phyloP scores from a whole-genome alignment of 2,113 vertebrate genomes.

The Eudorcas thomsonii region DNA sequence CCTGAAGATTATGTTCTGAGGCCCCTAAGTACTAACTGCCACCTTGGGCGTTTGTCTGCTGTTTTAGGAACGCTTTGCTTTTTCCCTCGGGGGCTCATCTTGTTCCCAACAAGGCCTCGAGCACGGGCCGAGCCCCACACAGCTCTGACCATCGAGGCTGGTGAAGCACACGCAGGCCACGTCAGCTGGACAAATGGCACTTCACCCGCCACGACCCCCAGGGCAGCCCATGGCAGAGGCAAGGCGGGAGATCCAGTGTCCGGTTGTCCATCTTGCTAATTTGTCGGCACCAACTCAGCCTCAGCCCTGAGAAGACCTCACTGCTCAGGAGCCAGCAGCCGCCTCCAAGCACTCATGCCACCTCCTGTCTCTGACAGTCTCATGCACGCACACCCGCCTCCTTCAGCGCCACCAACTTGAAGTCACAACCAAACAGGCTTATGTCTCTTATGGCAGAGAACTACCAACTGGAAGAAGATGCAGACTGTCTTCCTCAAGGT shows the following conservation, averaged over 20 bases:
- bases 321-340: not conserved
- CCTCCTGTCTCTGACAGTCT: not conserved
- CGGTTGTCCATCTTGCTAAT: too few relatives aligned
- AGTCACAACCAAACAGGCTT: not conserved
- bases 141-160: not conserved
- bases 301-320: too few relatives aligned
- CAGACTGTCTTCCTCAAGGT: too few relatives aligned
- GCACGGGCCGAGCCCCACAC: not conserved
- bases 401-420: not conserved
- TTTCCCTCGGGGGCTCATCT: not conserved
- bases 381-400: not conserved
- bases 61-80: not conserved
- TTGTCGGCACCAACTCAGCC: too few relatives aligned
- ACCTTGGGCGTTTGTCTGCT: not conserved
- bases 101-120: not conserved
- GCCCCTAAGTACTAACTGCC: not conserved
- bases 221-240: not conserved
- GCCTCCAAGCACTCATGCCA: accelerated
- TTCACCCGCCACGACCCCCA: not conserved
- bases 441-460: not conserved
- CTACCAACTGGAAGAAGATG: not conserved
- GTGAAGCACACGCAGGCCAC: not conserved
- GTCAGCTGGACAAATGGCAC: not conserved
- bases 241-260: not conserved
- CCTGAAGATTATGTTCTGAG: not conserved